Evolutionary conservation across 2,888 invertebrate genomes (phyloP), one percentile per base, ranked within the genome.

Genomic region (Platycheirus albimanus): DNA sequence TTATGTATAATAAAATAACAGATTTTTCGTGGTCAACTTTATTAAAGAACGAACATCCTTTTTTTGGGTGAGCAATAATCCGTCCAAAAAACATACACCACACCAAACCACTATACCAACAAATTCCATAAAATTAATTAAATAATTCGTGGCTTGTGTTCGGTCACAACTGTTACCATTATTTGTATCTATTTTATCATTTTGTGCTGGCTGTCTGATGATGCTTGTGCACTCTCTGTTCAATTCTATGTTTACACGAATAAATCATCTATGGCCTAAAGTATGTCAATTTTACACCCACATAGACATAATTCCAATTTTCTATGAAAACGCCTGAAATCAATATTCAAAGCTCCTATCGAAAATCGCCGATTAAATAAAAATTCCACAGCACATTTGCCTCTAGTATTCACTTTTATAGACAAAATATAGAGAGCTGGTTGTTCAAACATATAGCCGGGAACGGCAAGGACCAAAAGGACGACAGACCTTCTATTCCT

Each of bases 281-380:
- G 66, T 67, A 77, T 81, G 77, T 63, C 77, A 77, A 67, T 81
- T 81, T 81, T 49, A 77, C 52, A 49, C 38, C 61, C 61, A 71
- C 67, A 54, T 61, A 67, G 66, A 61, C 33, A 41, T 54, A 36
- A 49, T 52, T 17, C 38, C 33, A 36, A 15, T n/a, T 54, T 54
- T 52, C 64, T 41, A 47, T 70, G 38, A 71, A 51, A 56, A 70
- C 33, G 8, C 45, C 38, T 63, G 47, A 81, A 81, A 83, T 78
- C 78, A 78, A 78, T 83, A 83, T 83, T 77, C 72, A 77, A 72
- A 77, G 71, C 81, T 61, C 67, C 67, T 72, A 83, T 83, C 78
- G 83, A 69, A 83, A 83, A 78, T 72, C 78, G 56, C 4, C 72
- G 67, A 83, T 83, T 78, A 72, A 83, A 78, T 83, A 83, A 78